Conservation (phyloP, 2,888 invertebrate species). For the Lycaena phlaeas region DNA sequence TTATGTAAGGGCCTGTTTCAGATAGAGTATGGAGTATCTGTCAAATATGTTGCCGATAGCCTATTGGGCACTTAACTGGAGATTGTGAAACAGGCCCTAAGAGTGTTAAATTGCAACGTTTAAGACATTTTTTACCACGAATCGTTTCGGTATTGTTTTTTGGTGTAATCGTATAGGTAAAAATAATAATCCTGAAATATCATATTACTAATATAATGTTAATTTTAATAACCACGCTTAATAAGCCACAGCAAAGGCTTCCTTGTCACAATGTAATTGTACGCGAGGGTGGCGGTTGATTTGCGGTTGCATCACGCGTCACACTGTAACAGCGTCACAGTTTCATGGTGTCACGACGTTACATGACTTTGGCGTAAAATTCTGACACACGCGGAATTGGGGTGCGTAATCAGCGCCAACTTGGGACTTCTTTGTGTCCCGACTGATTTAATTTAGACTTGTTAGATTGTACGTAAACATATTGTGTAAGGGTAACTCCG, state of each 20-base stretch:
- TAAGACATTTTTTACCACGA: too few relatives aligned
- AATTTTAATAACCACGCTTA: slow-evolving; percentile 13
- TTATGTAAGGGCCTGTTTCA: too few relatives aligned
- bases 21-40: too few relatives aligned
- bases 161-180: too few relatives aligned
- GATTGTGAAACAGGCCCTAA: too few relatives aligned
- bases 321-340: slow-evolving; percentile 27
- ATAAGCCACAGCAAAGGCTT: slow-evolving; percentile 23
- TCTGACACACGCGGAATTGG: slow-evolving; percentile 19
- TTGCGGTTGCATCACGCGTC: slow-evolving; percentile 33
- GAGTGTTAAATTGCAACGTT: too few relatives aligned
- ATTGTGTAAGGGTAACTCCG: too few relatives aligned
- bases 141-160: too few relatives aligned
- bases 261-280: slow-evolving; percentile 31
- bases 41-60: too few relatives aligned
- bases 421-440: slow-evolving; percentile 13
- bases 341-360: slow-evolving; percentile 23
- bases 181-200: too few relatives aligned
- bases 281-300: slow-evolving; percentile 31
- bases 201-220: slow-evolving; percentile 3
- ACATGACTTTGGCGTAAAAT: slow-evolving; percentile 24
- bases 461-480: not conserved
- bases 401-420: slow-evolving; percentile 16
- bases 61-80: too few relatives aligned
- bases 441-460: slow-evolving; percentile 2